phyloP scores from a whole-genome alignment of 2,888 invertebrate species.

The Vesta saturnalis region DNA sequence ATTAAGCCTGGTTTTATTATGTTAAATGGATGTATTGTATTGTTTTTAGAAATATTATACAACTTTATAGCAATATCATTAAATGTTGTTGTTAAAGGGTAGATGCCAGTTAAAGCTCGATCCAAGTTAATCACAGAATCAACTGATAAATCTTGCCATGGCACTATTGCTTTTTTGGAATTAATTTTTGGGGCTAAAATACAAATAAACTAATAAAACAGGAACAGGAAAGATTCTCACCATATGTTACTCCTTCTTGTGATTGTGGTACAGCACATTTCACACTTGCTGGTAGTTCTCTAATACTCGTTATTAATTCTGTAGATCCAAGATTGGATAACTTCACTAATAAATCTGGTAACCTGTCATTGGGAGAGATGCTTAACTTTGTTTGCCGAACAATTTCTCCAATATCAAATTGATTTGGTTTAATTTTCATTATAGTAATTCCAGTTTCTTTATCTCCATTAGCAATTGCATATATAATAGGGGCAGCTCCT shows the following conservation, averaged over 20 bases:
- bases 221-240: constrained; percentile 62
- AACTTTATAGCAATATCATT: constrained; percentile 71
- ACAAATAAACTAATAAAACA: constrained; percentile 22
- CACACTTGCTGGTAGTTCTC: constrained; percentile 69
- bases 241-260: constrained; percentile 72
- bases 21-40: neutral
- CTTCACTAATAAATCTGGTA: constrained; percentile 72
- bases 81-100: constrained; percentile 71
- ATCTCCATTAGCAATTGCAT: constrained; percentile 87
- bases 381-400: constrained; percentile 67
- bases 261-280: constrained; percentile 70
- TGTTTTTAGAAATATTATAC: constrained; percentile 60
- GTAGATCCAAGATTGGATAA: constrained; percentile 76
- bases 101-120: constrained; percentile 74
- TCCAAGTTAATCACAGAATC: constrained; percentile 74
- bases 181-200: constrained; percentile 80
- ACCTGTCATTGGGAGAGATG: constrained; percentile 68
- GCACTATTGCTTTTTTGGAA: constrained; percentile 68
- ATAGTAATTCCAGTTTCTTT: constrained; percentile 83
- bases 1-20: constrained; percentile 66
- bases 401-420: constrained; percentile 84
- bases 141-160: constrained; percentile 74
- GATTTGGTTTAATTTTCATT: constrained; percentile 84
- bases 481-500: constrained; percentile 91
- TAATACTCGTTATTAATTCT: constrained; percentile 71